phyloP scores from a whole-genome alignment of 2,113 vertebrate species.

The Xiphophorus hellerii region DNA sequence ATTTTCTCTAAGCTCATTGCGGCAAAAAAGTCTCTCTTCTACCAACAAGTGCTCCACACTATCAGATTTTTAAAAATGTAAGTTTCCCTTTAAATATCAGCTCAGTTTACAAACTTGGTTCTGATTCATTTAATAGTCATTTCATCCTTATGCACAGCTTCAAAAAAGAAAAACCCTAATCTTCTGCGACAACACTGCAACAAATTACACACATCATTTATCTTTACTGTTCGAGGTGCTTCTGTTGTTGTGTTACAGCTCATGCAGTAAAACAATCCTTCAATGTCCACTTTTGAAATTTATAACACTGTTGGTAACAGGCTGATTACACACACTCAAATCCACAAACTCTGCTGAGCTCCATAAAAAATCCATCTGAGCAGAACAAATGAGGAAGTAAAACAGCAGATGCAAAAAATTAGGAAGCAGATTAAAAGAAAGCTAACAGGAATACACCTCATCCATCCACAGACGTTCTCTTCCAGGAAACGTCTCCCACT shows the following conservation, averaged over 20 bases:
- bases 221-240: neutral
- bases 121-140: neutral
- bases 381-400: constrained; percentile 42
- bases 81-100: neutral
- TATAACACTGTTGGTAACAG: neutral
- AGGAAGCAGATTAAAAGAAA: constrained; percentile 37
- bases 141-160: neutral
- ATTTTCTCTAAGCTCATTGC: neutral
- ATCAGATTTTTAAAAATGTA: neutral
- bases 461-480: constrained; percentile 30
- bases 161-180: neutral
- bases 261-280: neutral
- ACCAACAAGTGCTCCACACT: neutral
- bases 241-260: neutral
- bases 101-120: neutral
- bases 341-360: neutral
- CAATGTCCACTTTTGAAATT: neutral
- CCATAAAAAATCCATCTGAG: neutral
- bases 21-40: neutral
- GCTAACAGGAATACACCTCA: constrained; percentile 6
- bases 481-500: constrained; percentile 50
- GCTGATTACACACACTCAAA: neutral
- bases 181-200: neutral
- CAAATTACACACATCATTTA: constrained; percentile 1
- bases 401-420: constrained; percentile 59